phyloP scores from a whole-genome alignment of 2,888 invertebrate species.

The Amphipyra berbera region DNA sequence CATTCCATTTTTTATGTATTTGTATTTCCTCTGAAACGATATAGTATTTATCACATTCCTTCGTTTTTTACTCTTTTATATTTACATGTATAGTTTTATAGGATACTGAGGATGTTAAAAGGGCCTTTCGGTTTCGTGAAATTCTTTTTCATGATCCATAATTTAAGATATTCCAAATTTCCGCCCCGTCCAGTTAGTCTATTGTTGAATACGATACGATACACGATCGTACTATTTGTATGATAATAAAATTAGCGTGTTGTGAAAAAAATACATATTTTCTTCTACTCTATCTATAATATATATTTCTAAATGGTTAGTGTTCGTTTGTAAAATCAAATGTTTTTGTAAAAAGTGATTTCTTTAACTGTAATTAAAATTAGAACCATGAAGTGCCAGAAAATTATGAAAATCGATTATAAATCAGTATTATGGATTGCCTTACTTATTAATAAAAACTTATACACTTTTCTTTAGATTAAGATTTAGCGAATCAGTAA shows the following conservation, averaged over 20 bases:
- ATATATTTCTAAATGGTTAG: conserved; percentile 55
- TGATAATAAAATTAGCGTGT: conserved; percentile 35
- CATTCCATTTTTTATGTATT: conserved; percentile 63
- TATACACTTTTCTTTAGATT: conserved; percentile 57
- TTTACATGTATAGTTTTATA: conserved; percentile 44
- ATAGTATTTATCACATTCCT: conserved; percentile 67
- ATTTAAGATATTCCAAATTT: conserved; percentile 53
- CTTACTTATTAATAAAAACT: conserved; percentile 64
- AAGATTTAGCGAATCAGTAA: conserved; percentile 48
- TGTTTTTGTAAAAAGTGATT: conserved; percentile 55
- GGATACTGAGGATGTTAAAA: conserved; percentile 25
- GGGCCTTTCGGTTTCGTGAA: conserved; percentile 58
- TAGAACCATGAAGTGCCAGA: conserved; percentile 65
- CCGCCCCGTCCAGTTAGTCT: conserved; percentile 66
- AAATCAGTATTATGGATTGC: conserved; percentile 70
- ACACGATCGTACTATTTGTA: conserved; percentile 30
- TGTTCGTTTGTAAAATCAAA: conserved; percentile 56
- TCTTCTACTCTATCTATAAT: conserved; percentile 36
- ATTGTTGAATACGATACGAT: conserved; percentile 43
- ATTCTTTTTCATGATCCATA: conserved; percentile 34
- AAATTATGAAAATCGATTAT: conserved; percentile 60
- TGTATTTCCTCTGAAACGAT: conserved; percentile 35
- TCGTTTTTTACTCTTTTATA: conserved; percentile 38
- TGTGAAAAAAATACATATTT: conserved; percentile 46
- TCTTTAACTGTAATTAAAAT: conserved; percentile 57